Conservation (phyloP, 2,113 vertebrate genomes). For the Orcinus orca region DNA sequence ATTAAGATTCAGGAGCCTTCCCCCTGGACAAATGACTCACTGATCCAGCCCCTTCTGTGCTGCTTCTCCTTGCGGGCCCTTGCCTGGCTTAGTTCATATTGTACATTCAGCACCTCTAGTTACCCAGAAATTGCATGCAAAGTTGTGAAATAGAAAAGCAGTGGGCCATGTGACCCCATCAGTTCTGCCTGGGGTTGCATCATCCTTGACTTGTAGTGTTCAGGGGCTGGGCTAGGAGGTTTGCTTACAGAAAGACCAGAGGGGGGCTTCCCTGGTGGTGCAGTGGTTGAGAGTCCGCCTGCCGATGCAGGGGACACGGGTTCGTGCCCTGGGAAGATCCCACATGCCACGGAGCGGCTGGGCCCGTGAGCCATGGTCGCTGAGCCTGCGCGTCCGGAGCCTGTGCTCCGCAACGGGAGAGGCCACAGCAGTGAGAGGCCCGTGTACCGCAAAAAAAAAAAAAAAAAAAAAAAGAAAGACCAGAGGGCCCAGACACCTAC, state of each 20-base stretch:
- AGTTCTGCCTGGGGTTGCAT: slow-evolving; percentile 49
- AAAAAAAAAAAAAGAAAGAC: neutral
- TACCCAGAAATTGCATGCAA: slow-evolving; percentile 43
- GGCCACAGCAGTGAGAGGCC: too few relatives aligned
- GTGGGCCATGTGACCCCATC: neutral
- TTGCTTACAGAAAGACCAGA: neutral
- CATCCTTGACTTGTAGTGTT: slow-evolving; percentile 42
- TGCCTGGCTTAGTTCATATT: neutral
- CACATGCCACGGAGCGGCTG: too few relatives aligned
- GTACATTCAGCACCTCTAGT: slow-evolving; percentile 19
- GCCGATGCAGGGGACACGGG: too few relatives aligned
- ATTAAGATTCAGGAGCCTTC: slow-evolving; percentile 33
- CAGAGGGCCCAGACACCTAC: rapidly evolving
- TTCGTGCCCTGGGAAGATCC: too few relatives aligned
- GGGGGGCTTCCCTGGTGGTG: too few relatives aligned
- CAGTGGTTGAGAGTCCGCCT: too few relatives aligned
- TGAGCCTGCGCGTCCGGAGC: too few relatives aligned
- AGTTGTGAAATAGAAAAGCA: slow-evolving; percentile 59
- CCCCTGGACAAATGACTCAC: slow-evolving; percentile 25
- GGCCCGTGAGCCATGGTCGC: too few relatives aligned
- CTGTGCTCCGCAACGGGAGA: too few relatives aligned
- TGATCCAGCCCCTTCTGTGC: neutral
- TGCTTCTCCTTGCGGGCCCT: neutral
- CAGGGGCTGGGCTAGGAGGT: neutral
- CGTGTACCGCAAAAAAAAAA: too few relatives aligned